Evolutionary conservation across 2,797 vertebrate genomes (phyloP), one percentile per base, ranked within the genome.

Genomic region (Notoglanidium macrostoma): DNA sequence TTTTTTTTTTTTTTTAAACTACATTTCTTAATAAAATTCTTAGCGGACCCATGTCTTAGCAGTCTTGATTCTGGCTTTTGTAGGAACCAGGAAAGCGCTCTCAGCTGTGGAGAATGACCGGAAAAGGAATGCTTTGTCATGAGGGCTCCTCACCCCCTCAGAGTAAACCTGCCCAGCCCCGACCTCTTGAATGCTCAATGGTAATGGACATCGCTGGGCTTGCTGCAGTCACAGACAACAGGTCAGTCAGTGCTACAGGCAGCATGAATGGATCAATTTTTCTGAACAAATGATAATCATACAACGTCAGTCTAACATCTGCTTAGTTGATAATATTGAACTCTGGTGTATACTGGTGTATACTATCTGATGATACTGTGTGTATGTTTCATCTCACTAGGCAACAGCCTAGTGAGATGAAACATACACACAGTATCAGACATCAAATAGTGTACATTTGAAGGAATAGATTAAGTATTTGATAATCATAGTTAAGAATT

Each of bases 81-180:
- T 74, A 99, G 98, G 98, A 99, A 84, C 98, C 98, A 0, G 98
- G 98, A 70, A 99, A 99, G 91, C 96, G 98, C 2, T 99, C 98
- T 14, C 98, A 99, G 93, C 95, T 99, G 72, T 99, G 98, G 98
- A 95, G 98, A 89, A 98, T 99, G 97, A 98, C 93, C 0, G 97
- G 96, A 0, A 90, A 92, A 0, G 98, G 98, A 70, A 97, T 98
- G 97, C 93, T 99, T 59, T 99, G 98, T 90, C 98, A 99, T 0
- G 98, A 99, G 90, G 98, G 98, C 67, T 99, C 98, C 0, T 98
- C 98, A 0, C 97, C 98, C 5, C 98, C 98, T 0, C 98, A 98
- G 89, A 98, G 95, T 73, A 99, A 97, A 86, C 96, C 96, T 0
- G 93, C 95, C 1, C 96, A 97, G 68, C 94, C 97, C 4, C 96